Conservation (phyloP, 2,797 vertebrate species). For the Vultur gryphus region DNA sequence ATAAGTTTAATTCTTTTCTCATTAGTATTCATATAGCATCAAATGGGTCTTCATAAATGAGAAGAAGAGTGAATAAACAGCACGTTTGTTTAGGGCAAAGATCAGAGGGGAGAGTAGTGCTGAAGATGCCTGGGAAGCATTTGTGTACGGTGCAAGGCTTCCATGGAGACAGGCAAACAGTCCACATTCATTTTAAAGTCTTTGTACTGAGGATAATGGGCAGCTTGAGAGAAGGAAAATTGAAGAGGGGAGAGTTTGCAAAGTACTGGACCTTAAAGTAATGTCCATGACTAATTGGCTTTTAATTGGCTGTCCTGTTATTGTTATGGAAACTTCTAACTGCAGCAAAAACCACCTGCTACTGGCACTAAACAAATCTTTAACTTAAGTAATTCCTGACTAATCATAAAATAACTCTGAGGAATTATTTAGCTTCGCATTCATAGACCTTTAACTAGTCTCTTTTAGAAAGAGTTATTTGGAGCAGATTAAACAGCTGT, state of each 20-base stretch:
- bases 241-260: slow-evolving; percentile 9
- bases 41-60: neutral
- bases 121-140: slow-evolving; percentile 59
- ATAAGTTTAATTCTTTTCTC: neutral
- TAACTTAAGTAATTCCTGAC: neutral
- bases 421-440: neutral
- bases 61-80: slow-evolving; percentile 33
- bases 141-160: slow-evolving; percentile 55
- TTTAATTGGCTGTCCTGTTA: slow-evolving; percentile 72
- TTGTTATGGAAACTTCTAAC: neutral
- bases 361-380: neutral
- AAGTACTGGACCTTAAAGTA: slow-evolving; percentile 36
- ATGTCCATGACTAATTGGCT: slow-evolving; percentile 73
- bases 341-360: neutral
- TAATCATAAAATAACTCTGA: neutral
- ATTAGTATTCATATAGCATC: slow-evolving; percentile 32
- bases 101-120: neutral
- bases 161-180: slow-evolving; percentile 69
- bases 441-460: neutral
- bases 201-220: slow-evolving; percentile 69
- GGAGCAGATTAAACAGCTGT: neutral
- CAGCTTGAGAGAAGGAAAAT: neutral
- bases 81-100: slow-evolving; percentile 41
- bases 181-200: slow-evolving; percentile 12
- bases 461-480: neutral